Evolutionary conservation across 2,888 invertebrate species (phyloP), one percentile per base, ranked within the genome.

Genomic region (Erebia epiphron): DNA sequence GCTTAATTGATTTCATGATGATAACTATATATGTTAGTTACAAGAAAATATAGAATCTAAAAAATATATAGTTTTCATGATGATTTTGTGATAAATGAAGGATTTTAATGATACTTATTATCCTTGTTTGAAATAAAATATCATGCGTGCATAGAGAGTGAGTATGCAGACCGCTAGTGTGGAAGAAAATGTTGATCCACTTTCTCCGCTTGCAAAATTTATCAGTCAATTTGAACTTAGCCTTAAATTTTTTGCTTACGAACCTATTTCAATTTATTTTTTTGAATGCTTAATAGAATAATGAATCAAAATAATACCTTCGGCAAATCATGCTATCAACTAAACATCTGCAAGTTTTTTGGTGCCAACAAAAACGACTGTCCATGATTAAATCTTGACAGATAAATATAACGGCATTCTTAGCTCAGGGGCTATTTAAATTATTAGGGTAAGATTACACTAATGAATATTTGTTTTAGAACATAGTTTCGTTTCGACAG

Each of bases 351-450:
- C 21, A 21, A 49, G 43, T 63, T 63, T 63, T 49, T 18, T 35
- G 1, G 26, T 10, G n/a, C 5, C 49, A 63, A 13, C 49, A 63
- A 63, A 63, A 63, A 63, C 21, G 62, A 7, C 21, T 9, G 62
- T 10, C 26, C 62, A 14, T 49, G 50, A 63, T 63, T 63, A 49
- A 63, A 63, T 26, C 50, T 49, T 49, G 49, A 18, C 49, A 46
- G 7, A 21, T 46, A 49, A 62, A 62, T 13, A 62, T 46, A 62
- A 46, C 21, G 14, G 67, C 69, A 65, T 68, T 69, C 61, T 35
- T 35, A 35, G 61, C 57, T 70, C 69, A 58, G 46, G 46, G 11
- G 14, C 62, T 49, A 49, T 49, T 4, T 49, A 4, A 5, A 14
- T 5, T 49, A 49, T 14, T 49, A 49, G 49, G 13, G 13, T 49